Evolutionary conservation across 1,140 invertebrate species (phyloP), one percentile per base, ranked within the genome.

Genomic region (Hesperophylax magnus): DNA sequence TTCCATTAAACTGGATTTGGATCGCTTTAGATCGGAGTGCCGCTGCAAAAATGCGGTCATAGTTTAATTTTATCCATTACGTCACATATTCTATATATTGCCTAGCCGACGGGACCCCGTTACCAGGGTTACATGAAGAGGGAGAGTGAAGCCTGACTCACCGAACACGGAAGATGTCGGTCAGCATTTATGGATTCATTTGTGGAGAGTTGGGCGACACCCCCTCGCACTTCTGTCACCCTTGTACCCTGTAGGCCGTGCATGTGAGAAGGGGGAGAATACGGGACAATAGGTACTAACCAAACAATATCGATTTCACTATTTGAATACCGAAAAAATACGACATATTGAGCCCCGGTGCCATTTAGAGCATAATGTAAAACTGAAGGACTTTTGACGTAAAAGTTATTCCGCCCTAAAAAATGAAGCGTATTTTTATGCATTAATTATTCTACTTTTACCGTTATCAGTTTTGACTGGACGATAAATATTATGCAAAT

Each of bases 1-100:
- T 71, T 53, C 14, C 67, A 22, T 71, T 52, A 71, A 47, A 71
- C 39, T 39, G 2, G 18, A 75, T 75, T 75, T 75, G 5, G 31
- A 58, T 22, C 15, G 24, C 18, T 58, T 6, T 14, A 27, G 27
- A 75, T 71, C 39, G 31, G 71, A 5, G 47, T 20, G 53, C 9
- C 14, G 27, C 24, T 54, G 53, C 22, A 58, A 75, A 75, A 75
- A 75, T 75, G 53, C 18, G 71, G 53, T 56, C 71, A 75, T 54
- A 75, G 71, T 75, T 56, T 56, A 75, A 75, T 75, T 75, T 75
- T 22, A 53, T 56, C 52, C 52, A 75, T 75, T 56, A 27, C 71
- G 71, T 56, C 71, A 58, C 71, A 75, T 53, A 22, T 11, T 69
- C 65, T 27, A 53, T 53, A 20, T 18, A 71, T 74, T 31, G 15